Evolutionary conservation across 2,888 invertebrate genomes (phyloP).

Genomic region (Ditula angustiorana): DNA sequence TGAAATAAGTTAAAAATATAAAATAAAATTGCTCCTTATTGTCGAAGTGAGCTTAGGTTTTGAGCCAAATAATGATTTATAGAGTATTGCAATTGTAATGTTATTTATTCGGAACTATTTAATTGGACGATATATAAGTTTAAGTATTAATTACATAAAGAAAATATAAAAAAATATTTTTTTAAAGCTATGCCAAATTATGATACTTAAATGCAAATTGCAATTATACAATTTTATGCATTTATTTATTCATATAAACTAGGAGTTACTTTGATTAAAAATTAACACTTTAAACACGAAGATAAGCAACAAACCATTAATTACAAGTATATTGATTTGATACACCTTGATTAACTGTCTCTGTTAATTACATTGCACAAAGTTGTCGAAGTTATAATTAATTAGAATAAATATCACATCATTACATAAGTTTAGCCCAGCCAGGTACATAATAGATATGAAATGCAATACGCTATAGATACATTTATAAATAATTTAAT

Average conservation of each 20-base stretch:
- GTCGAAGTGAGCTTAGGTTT: constrained; percentile 17
- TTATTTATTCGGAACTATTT: not conserved
- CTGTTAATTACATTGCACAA: not conserved
- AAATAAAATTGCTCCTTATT: constrained; percentile 10
- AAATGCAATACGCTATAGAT: constrained; percentile 8
- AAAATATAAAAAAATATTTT: not conserved
- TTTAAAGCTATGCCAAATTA: not conserved
- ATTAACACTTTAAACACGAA: not conserved
- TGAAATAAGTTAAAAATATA: not conserved
- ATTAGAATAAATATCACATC: constrained; percentile 31
- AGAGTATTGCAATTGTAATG: not conserved
- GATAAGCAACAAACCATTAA: not conserved
- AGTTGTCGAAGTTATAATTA: not conserved
- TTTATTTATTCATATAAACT: too few relatives aligned
- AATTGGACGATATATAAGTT: not conserved
- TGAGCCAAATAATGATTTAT: constrained; percentile 12
- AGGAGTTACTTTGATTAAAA: not conserved
- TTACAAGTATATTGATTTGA: not conserved
- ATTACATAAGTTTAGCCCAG: constrained; percentile 26
- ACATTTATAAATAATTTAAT: constrained; percentile 2
- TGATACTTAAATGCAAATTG: not conserved
- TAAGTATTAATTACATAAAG: too few relatives aligned
- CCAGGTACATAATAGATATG: constrained; percentile 28
- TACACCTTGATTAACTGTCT: not conserved
- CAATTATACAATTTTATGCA: not conserved